Percentiles rank a stretch among this genome's conserved stretches.
phyloP scores from a whole-genome alignment of 2,797 vertebrate genomes.

The Sebastes matsubarae region DNA sequence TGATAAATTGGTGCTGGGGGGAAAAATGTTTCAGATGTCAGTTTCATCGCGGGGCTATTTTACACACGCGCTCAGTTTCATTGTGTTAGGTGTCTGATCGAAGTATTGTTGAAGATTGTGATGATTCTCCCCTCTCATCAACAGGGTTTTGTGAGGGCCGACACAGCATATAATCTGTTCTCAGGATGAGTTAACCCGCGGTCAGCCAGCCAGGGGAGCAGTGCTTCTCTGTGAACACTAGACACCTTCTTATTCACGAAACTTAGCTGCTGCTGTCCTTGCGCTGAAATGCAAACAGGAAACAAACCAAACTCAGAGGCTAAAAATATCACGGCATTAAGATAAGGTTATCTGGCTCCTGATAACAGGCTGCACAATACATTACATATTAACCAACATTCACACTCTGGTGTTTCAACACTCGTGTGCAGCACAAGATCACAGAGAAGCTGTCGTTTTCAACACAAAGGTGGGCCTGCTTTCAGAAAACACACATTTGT shows the following conservation, averaged over 20 bases:
- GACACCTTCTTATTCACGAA: slow-evolving; percentile 28
- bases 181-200: slow-evolving; percentile 40
- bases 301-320: slow-evolving; percentile 41
- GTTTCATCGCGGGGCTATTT: slow-evolving; percentile 65
- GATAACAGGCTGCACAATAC: slow-evolving; percentile 65
- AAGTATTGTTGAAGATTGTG: slow-evolving; percentile 71
- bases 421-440: slow-evolving; percentile 12
- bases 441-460: not conserved
- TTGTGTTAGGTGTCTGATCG: slow-evolving; percentile 66
- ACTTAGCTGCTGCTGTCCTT: slow-evolving; percentile 36
- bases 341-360: slow-evolving; percentile 60
- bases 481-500: not conserved
- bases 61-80: slow-evolving; percentile 64
- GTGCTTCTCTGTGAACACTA: slow-evolving; percentile 22
- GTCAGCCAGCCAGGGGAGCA: slow-evolving; percentile 6
- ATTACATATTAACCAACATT: slow-evolving; percentile 75
- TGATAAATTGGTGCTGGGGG: slow-evolving; percentile 70
- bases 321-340: slow-evolving; percentile 64
- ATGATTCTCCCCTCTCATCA: slow-evolving; percentile 62
- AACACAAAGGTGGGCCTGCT: not conserved
- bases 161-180: slow-evolving; percentile 54
- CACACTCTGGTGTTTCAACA: slow-evolving; percentile 39
- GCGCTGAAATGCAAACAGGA: slow-evolving; percentile 48
- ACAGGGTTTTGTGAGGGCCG: slow-evolving; percentile 45
- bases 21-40: slow-evolving; percentile 71